phyloP scores from a whole-genome alignment of 2,888 invertebrate species.

The Lampropteryx suffumata region DNA sequence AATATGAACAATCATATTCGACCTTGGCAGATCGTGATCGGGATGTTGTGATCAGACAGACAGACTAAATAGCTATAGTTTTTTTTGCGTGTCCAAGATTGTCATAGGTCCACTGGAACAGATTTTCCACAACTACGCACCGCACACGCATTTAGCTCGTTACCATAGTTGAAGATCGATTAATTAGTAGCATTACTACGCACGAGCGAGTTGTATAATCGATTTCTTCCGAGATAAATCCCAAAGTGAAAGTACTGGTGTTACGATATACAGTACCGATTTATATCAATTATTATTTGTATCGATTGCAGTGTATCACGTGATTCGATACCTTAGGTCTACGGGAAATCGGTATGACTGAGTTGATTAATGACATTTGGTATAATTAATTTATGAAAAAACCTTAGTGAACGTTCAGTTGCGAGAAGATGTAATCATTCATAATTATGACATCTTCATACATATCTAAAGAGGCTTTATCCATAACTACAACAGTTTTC shows the following conservation, averaged over 20 bases:
- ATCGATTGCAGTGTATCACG: conserved; percentile 58
- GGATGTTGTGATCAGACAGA: conserved; percentile 41
- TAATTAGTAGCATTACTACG: conserved; percentile 46
- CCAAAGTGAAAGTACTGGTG: conserved; percentile 69
- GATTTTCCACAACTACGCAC: too few species aligned
- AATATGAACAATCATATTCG: conserved; percentile 18
- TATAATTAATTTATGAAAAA: too few species aligned
- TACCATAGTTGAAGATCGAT: conserved; percentile 30
- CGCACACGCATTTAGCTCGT: conserved; percentile 10
- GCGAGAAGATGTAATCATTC: too few species aligned
- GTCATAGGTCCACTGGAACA: too few species aligned
- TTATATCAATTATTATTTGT: conserved; percentile 8
- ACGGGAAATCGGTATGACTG: conserved; percentile 7
- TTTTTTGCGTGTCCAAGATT: too few species aligned
- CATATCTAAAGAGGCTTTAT: too few species aligned
- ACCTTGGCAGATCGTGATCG: conserved; percentile 53
- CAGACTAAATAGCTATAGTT: conserved; percentile 20
- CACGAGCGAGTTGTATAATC: conserved; percentile 61
- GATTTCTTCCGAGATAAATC: conserved; percentile 57
- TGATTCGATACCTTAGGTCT: conserved; percentile 48
- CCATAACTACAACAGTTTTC: too few species aligned
- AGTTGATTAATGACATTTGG: too few species aligned
- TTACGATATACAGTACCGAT: conserved; percentile 45
- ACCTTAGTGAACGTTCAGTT: too few species aligned
- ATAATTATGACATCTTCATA: too few species aligned